Conservation (phyloP, 2,113 vertebrate genomes). For the Petromus typicus region DNA sequence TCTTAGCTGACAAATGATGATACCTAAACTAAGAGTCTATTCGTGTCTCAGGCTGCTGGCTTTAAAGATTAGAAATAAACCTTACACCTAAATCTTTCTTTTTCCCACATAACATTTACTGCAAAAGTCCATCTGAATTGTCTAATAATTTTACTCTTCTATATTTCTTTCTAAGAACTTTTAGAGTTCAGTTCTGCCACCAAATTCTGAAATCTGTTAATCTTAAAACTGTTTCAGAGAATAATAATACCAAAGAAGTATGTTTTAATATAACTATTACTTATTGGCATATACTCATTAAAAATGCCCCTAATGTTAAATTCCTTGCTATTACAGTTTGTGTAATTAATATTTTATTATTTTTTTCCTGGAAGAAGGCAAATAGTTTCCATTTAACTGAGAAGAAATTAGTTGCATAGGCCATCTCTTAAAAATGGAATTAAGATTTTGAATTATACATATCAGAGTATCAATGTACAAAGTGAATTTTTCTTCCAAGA, state of each 20-base stretch:
- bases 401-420: neutral
- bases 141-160: neutral
- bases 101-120: neutral
- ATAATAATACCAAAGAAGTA: neutral
- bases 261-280: neutral
- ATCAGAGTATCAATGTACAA: neutral
- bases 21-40: neutral
- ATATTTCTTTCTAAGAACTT: slow-evolving; percentile 42
- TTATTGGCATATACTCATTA: neutral
- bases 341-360: neutral
- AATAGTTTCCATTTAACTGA: neutral
- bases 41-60: neutral
- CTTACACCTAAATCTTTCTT: neutral
- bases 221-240: slow-evolving; percentile 53
- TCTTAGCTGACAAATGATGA: neutral
- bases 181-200: slow-evolving; percentile 7
- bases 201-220: neutral
- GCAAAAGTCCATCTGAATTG: slow-evolving; percentile 56
- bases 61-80: slow-evolving; percentile 49
- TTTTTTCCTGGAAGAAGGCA: neutral
- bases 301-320: neutral
- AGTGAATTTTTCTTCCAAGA: neutral
- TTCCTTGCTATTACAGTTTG: neutral
- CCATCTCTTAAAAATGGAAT: neutral
- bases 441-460: neutral